These are phyloP conservation scores for Ictalurus punctatus DNA, from an alignment of 2,113 vertebrate genomes.

Conservation along the genomic window DNA sequence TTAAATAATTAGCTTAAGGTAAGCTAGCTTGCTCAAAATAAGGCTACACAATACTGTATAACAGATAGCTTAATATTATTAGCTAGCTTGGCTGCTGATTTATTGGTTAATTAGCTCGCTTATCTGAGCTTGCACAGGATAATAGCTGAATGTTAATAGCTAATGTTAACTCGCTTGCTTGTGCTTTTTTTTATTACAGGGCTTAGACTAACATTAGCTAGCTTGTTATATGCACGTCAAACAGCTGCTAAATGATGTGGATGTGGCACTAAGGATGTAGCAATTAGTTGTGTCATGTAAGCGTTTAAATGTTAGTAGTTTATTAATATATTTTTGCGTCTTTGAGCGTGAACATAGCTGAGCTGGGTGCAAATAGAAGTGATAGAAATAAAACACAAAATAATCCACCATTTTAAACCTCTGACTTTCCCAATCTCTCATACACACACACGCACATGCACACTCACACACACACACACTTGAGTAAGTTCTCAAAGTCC, in stretches of 20 bases:
- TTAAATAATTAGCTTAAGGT: not conserved
- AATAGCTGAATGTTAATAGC: not conserved
- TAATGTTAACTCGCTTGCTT: not conserved
- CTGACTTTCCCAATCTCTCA: not conserved
- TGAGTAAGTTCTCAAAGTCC: slow-evolving; percentile 10
- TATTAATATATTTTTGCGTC: not conserved
- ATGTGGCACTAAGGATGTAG: not conserved
- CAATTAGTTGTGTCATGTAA: not conserved
- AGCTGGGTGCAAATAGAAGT: not conserved
- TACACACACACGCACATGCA: not conserved
- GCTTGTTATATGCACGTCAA: not conserved
- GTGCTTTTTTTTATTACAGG: not conserved
- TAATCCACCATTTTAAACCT: not conserved
- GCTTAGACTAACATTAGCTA: not conserved
- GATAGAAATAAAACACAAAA: not conserved
- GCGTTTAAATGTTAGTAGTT: too few relatives aligned
- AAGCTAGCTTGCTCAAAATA: not conserved
- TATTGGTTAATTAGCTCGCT: not conserved
- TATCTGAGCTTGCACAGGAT: not conserved
- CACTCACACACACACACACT: not conserved
- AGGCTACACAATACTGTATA: not conserved
- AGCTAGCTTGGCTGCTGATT: not conserved
- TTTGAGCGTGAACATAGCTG: not conserved
- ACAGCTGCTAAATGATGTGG: not conserved
- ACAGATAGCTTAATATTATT: not conserved